A percentile compares a stretch with the other conserved stretches of the same genome.
These are phyloP conservation scores for Hafferia zeledoni DNA, from an alignment of 2,797 vertebrate species.

Conservation along the genomic window DNA sequence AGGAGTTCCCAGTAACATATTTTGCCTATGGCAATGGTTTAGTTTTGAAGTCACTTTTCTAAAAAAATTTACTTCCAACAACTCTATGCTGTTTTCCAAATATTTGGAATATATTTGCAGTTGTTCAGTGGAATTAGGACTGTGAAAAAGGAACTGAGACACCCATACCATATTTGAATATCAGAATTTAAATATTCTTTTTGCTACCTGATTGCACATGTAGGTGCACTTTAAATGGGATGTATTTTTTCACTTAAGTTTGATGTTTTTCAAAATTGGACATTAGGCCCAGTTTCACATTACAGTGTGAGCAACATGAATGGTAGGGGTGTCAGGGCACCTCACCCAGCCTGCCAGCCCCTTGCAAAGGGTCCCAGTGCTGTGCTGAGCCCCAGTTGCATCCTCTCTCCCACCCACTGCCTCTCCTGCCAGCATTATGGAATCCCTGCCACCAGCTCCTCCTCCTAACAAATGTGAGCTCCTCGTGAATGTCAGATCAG, in stretches of 20 bases:
- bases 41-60: slow-evolving; percentile 24
- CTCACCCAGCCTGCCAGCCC: not conserved
- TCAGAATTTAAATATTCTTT: not conserved
- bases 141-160: not conserved
- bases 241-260: not conserved
- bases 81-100: slow-evolving; percentile 5
- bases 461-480: not conserved
- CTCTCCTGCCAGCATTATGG: not conserved
- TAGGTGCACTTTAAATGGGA: not conserved
- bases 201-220: not conserved
- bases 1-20: not conserved
- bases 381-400: not conserved
- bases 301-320: not conserved
- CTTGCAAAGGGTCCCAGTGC: not conserved
- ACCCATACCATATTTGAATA: not conserved
- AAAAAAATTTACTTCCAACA: slow-evolving; percentile 4
- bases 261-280: not conserved
- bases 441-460: not conserved
- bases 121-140: not conserved
- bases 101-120: not conserved
- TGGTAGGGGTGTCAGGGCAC: not conserved
- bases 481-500: slow-evolving; percentile 2
- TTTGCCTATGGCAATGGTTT: slow-evolving; percentile 22
- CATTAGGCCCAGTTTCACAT: not conserved
- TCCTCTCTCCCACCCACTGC: not conserved